phyloP scores from a whole-genome alignment of 2,888 invertebrate genomes.

The Rhabditoides inermis region DNA sequence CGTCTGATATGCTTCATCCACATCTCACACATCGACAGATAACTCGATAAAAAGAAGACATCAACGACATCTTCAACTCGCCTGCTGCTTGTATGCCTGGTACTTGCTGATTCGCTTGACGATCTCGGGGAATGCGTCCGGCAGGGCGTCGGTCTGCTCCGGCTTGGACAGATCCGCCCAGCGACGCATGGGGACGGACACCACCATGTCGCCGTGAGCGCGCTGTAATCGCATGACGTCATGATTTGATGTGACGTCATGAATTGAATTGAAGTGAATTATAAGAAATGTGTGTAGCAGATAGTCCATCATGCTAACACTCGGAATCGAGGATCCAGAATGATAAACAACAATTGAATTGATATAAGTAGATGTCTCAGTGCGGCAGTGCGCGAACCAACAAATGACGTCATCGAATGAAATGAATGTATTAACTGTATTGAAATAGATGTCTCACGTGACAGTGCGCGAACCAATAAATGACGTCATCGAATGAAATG shows the following conservation, averaged over 20 bases:
- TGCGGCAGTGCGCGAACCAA: neutral
- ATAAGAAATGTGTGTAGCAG: neutral
- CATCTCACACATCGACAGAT: no score
- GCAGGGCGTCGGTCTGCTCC: slow-evolving; percentile 36
- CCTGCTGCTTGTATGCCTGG: slow-evolving; percentile 46
- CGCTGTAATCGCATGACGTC: slow-evolving; percentile 26
- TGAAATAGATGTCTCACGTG: no score
- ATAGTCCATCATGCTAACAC: no score
- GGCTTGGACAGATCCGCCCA: slow-evolving; percentile 36
- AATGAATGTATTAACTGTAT: no score
- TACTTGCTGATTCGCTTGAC: slow-evolving; percentile 44
- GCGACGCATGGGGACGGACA: slow-evolving; percentile 41
- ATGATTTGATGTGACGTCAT: no score
- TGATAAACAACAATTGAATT: no score
- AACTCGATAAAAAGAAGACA: no score
- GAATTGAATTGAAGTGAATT: no score
- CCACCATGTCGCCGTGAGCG: slow-evolving; percentile 44
- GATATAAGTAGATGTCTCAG: no score
- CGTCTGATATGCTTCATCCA: no score
- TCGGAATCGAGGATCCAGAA: neutral
- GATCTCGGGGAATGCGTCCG: slow-evolving; percentile 38
- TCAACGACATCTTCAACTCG: slow-evolving; percentile 2
- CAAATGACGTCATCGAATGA: neutral
- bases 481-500: neutral
- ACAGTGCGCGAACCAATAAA: neutral